Conservation (phyloP, 2,888 invertebrate genomes). For the Sabellastarte sp. region DNA sequence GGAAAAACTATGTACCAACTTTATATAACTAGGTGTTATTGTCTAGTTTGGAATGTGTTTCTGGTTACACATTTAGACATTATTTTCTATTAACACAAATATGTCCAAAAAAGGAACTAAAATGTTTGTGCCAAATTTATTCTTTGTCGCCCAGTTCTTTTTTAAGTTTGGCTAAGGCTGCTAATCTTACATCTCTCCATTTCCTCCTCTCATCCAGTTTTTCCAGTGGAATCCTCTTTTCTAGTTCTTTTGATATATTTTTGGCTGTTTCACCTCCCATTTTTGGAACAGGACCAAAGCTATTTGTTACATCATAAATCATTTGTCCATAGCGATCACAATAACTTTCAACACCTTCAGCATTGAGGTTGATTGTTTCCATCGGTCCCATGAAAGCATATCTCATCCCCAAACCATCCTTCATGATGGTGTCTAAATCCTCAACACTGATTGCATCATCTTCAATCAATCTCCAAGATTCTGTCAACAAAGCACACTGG, state of each 20-base stretch:
- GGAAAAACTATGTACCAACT: too few species aligned
- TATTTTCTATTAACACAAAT: too few species aligned
- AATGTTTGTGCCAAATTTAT: too few species aligned
- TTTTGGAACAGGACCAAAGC: constrained; percentile 36
- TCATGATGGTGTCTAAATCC: constrained; percentile 88
- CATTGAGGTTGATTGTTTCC: constrained; percentile 92
- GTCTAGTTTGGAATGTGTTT: too few species aligned
- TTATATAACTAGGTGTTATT: too few species aligned
- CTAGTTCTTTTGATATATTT: constrained; percentile 36
- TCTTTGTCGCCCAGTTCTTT: constrained; percentile 25
- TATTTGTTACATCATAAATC: constrained; percentile 37
- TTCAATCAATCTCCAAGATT: constrained; percentile 82
- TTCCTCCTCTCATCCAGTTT: constrained; percentile 39
- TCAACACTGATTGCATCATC: constrained; percentile 81
- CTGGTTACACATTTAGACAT: too few species aligned
- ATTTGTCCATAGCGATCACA: constrained; percentile 44
- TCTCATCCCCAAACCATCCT: constrained; percentile 88
- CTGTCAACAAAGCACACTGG: constrained; percentile 91
- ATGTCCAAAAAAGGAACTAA: too few species aligned
- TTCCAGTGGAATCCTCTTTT: constrained; percentile 39
- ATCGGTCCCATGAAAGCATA: constrained; percentile 94
- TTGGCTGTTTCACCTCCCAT: constrained; percentile 35
- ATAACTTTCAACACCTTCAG: constrained; percentile 60
- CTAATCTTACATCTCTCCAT: constrained; percentile 51
- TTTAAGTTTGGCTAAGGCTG: constrained; percentile 50